A percentile compares a stretch with the other conserved stretches of the same genome.
Conservation (phyloP, 2,797 vertebrate species). For the Yasuhikotakia modesta region DNA sequence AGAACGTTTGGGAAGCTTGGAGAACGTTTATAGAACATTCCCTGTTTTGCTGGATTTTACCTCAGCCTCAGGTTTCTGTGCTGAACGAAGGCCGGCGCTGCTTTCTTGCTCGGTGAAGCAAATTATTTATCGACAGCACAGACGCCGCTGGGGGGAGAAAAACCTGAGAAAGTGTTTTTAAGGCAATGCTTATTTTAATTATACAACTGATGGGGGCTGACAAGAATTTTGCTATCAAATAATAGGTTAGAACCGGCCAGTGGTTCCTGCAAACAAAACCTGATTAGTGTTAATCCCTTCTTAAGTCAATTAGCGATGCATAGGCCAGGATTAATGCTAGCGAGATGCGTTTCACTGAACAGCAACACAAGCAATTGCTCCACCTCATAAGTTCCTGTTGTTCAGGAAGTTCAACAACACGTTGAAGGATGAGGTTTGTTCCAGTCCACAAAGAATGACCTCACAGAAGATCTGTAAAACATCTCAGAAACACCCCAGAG, state of each 20-base stretch:
- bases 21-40: too few relatives aligned
- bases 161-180: conserved; percentile 53
- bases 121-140: conserved; percentile 55
- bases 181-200: conserved; percentile 72
- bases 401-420: too few relatives aligned
- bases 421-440: conserved; percentile 33
- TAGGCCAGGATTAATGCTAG: conserved; percentile 73
- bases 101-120: neutral
- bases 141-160: conserved; percentile 26
- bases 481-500: too few relatives aligned
- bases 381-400: conserved; percentile 47
- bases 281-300: conserved; percentile 79
- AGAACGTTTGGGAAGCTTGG: too few relatives aligned
- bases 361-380: conserved; percentile 44
- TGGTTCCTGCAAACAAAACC: conserved; percentile 74
- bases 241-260: conserved; percentile 78
- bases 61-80: conserved; percentile 8
- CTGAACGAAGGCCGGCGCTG: conserved; percentile 12
- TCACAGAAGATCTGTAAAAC: neutral
- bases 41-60: conserved; percentile 4
- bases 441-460: neutral
- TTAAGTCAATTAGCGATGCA: conserved; percentile 80
- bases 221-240: conserved; percentile 80
- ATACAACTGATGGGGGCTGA: conserved; percentile 73
- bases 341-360: conserved; percentile 63